Base-by-base conservation (phyloP, 2,797 vertebrate genomes). In the Alouatta caraya region DNA sequence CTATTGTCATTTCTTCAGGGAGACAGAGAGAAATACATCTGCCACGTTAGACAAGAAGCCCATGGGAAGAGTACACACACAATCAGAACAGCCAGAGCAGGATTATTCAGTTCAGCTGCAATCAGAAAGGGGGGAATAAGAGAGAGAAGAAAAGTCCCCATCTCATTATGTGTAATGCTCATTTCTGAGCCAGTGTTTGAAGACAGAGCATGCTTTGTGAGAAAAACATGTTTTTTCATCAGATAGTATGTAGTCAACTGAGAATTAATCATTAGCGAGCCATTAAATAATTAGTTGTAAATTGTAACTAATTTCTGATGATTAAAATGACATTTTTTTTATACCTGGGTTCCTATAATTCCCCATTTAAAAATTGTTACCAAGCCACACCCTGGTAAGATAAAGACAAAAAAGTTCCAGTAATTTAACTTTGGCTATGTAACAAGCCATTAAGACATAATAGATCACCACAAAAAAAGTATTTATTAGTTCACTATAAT, bases 1-100 rank as follows among this genome's bases (percentile, higher is more conserved):
- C 85, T 97, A 82, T 97, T 94, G 48, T 11, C 84, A 93, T 97
- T 37, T 93, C 94, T 97, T 75, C 52, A 48, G 30, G 8, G 59
- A 97, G 39, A 96, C 88, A 0, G 73, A 75, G 50, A 81, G 97
- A 97, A 97, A 90, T 22, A 15, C 30, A 95, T 96, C 97, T 97
- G 3, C 48, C 98, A 52, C 57, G 80, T 97, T 93, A 80, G 83
- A 87, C 70, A 42, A 39, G 90, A 84, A 97, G n/a, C 30, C 39
- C 22, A 91, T 96, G 90, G 95, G 81, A 95, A 95, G 81, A 94
- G 82, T 48, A 86, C 79, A 73, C 39, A 50, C 11, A 59, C 24
- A 75, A 17, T 72, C 84, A 96, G 76, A 97, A 76, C 5, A 24
- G 33, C 80, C 21, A 5, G 55, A 73, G 39, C 33, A 67, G 39